Evolutionary conservation across 2,113 vertebrate species (phyloP).

Genomic region (Eptesicus fuscus): DNA sequence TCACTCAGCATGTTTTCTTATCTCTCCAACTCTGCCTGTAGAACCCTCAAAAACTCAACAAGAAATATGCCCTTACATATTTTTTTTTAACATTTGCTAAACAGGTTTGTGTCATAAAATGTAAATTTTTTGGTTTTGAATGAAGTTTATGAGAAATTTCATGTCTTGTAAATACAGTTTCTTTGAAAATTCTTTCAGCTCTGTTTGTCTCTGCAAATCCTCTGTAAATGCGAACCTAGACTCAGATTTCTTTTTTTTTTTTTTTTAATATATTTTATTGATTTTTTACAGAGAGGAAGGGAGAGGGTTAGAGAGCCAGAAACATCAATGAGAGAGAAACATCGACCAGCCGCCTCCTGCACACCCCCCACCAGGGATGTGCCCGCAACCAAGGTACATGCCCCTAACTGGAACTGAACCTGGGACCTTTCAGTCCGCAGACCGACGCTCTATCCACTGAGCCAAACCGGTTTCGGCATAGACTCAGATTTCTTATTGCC

Average conservation of each 20-base stretch:
- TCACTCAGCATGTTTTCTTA: not conserved
- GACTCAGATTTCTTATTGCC: not conserved
- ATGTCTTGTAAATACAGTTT: not conserved
- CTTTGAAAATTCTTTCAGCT: not conserved
- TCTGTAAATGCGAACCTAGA: not conserved
- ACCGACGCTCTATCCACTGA: too few relatives aligned
- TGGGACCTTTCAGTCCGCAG: too few relatives aligned
- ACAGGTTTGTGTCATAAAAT: not conserved
- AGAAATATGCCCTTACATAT: not conserved
- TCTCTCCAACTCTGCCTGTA: not conserved
- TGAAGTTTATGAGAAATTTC: not conserved
- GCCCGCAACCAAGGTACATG: too few relatives aligned
- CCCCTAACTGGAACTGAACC: too few relatives aligned
- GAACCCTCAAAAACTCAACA: not conserved
- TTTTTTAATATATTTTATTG: too few relatives aligned
- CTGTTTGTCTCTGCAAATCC: not conserved
- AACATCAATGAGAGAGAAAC: too few relatives aligned
- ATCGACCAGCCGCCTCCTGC: too few relatives aligned
- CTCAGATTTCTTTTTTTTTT: conserved; percentile 2
- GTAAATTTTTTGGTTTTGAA: not conserved
- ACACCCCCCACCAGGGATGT: too few relatives aligned
- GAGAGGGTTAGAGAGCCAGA: too few relatives aligned
- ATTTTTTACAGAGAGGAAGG: too few relatives aligned
- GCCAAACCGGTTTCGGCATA: too few relatives aligned
- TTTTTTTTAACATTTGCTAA: conserved; percentile 29